Conservation (phyloP, 1,140 invertebrate genomes). For the Berghia stephanieae region DNA sequence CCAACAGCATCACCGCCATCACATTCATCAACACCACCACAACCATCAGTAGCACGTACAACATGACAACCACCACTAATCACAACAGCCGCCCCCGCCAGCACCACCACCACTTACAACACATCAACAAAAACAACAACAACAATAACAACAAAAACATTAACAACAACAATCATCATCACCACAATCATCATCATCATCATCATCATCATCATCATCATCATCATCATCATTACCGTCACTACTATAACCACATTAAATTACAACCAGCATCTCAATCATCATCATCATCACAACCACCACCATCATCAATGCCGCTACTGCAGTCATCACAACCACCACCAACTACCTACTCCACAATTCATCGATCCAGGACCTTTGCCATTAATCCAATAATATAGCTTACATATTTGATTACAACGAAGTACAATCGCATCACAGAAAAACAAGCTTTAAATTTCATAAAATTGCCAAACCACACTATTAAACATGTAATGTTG, state of each 20-base stretch:
- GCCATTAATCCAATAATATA: background rate
- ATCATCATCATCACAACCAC: background rate
- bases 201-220: slow-evolving; percentile 18
- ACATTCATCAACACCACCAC: no score
- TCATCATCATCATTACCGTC: slow-evolving; percentile 12
- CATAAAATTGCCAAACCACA: background rate
- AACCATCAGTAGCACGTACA: no score
- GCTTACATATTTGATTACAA: background rate
- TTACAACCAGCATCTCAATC: no score
- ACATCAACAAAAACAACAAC: no score
- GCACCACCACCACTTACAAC: no score
- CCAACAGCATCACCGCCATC: no score
- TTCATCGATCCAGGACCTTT: background rate
- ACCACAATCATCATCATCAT: slow-evolving; percentile 5
- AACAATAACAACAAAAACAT: no score
- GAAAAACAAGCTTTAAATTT: background rate
- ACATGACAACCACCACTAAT: no score
- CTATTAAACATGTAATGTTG: background rate
- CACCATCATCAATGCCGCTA: background rate
- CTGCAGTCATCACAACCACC: background rate
- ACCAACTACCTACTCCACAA: background rate
- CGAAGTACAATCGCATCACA: background rate
- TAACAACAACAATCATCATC: no score
- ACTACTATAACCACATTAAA: background rate
- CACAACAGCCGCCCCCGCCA: no score